Conservation (phyloP, 2,113 vertebrate species). For the Formicarius rufipectus region DNA sequence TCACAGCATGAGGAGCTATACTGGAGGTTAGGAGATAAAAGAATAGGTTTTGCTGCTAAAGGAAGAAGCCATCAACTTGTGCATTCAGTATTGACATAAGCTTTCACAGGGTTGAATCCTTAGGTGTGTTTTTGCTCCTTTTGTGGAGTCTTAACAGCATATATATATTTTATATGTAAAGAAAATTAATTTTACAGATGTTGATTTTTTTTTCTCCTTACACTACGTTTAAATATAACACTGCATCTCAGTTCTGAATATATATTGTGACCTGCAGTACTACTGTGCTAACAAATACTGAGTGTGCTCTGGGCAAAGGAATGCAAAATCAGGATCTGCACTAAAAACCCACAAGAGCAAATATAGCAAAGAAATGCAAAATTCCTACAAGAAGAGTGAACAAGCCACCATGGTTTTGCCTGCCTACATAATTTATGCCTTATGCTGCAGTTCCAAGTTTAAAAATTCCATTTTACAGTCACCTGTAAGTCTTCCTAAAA, state of each 20-base stretch:
- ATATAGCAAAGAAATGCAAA: background rate
- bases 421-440: background rate
- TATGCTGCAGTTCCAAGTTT: background rate
- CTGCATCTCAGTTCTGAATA: background rate
- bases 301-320: background rate
- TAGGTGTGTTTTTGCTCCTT: slow-evolving; percentile 56
- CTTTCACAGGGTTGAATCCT: slow-evolving; percentile 40
- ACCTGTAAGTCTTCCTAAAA: background rate
- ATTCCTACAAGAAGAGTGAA: accelerated
- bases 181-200: slow-evolving; percentile 10
- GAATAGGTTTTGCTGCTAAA: slow-evolving; percentile 55
- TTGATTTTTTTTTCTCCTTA: background rate
- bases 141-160: slow-evolving; percentile 60
- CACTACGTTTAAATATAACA: background rate
- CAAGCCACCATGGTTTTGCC: background rate
- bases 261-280: background rate
- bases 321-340: background rate
- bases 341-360: background rate
- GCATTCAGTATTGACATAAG: background rate
- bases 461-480: background rate
- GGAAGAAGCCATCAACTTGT: slow-evolving; percentile 70
- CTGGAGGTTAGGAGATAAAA: background rate
- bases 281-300: background rate
- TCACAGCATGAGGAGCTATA: background rate
- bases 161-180: background rate